Percentiles rank a stretch among this genome's conserved stretches.
Conservation (phyloP, 2,113 vertebrate genomes). For the Eonycteris spelaea region DNA sequence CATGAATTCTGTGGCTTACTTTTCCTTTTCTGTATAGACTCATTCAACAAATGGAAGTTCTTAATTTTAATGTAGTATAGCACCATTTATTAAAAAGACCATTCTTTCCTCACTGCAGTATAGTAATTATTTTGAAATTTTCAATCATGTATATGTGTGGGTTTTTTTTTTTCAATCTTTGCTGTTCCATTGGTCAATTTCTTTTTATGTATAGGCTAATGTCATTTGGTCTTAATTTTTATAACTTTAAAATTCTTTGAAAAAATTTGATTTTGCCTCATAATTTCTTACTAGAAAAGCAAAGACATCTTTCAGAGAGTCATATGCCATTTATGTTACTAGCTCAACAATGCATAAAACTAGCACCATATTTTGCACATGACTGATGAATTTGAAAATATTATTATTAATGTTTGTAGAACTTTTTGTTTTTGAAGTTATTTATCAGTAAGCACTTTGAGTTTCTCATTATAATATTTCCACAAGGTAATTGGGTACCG, state of each 20-base stretch:
- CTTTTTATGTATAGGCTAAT: not conserved
- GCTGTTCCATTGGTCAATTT: not conserved
- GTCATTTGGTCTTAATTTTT: not conserved
- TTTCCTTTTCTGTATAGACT: not conserved
- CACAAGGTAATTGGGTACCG: conserved; percentile 13
- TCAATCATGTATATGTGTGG: not conserved
- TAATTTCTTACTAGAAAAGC: not conserved
- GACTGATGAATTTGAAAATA: not conserved
- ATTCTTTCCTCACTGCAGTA: not conserved
- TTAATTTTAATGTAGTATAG: not conserved
- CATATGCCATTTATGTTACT: not conserved
- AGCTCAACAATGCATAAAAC: not conserved
- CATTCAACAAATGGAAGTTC: not conserved
- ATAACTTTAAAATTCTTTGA: not conserved
- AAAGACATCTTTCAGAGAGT: not conserved
- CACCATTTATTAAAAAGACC: not conserved
- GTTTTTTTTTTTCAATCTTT: not conserved
- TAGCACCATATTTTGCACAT: not conserved
- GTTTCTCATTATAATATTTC: conserved; percentile 22
- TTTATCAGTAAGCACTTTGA: not conserved
- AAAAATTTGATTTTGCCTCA: not conserved
- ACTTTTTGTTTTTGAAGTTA: not conserved
- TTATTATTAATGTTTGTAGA: not conserved
- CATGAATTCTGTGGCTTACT: not conserved
- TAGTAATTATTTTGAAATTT: not conserved